Evolutionary conservation across 2,113 vertebrate species (phyloP).

Genomic region (Poecilia latipinna): DNA sequence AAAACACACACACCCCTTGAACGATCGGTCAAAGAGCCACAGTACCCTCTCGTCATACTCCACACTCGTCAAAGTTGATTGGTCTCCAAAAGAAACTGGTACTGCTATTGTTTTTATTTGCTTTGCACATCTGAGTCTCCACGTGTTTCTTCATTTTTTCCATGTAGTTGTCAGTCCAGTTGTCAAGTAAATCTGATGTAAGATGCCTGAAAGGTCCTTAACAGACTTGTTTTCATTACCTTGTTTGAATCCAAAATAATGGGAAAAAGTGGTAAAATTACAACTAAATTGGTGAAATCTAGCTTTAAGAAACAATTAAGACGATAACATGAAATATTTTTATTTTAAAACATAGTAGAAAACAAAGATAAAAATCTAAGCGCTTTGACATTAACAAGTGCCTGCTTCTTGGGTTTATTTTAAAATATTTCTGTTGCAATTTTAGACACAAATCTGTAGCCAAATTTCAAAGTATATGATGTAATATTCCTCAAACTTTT

Average conservation of each 20-base stretch:
- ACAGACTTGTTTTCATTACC: not conserved
- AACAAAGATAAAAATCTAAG: no score
- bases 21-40: slow-evolving; percentile 15
- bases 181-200: not conserved
- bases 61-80: not conserved
- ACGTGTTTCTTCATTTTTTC: not conserved
- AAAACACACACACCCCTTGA: slow-evolving; percentile 34
- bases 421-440: no score
- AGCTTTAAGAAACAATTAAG: not conserved
- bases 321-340: no score
- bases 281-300: not conserved
- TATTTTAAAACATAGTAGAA: no score
- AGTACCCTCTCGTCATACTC: not conserved
- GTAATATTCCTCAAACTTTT: not conserved
- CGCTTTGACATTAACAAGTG: no score
- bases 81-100: not conserved
- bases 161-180: not conserved
- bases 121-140: not conserved
- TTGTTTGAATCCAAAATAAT: no score
- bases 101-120: not conserved
- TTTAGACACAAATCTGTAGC: no score
- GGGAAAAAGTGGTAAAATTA: not conserved
- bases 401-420: no score
- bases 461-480: not conserved
- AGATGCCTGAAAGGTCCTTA: not conserved